Evolutionary conservation across 2,888 invertebrate species (phyloP).

Genomic region (Dinocampus coccinellae): DNA sequence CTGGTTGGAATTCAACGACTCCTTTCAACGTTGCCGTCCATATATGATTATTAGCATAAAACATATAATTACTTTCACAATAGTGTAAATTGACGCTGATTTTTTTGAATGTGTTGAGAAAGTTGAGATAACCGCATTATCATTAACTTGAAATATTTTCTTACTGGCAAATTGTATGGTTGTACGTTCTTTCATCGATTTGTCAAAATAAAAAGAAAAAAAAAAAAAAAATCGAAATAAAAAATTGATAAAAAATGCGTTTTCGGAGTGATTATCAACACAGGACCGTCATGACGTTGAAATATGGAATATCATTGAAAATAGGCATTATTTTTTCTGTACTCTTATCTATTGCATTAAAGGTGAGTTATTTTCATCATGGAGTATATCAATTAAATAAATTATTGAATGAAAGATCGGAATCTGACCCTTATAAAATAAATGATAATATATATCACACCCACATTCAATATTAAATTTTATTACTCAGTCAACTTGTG

Average conservation of each 20-base stretch:
- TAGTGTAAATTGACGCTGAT: not conserved
- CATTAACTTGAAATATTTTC: not conserved
- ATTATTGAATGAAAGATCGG: too few relatives aligned
- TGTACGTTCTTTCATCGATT: not conserved
- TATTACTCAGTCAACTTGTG: not conserved
- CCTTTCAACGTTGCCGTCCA: not conserved
- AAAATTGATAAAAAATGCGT: not conserved
- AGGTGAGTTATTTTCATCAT: slow-evolving; percentile 15
- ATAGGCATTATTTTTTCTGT: not conserved
- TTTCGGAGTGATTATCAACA: not conserved
- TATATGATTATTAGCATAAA: not conserved
- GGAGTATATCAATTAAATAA: not conserved
- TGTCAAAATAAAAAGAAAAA: not conserved
- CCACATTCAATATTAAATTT: slow-evolving; percentile 18
- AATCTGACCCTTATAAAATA: too few relatives aligned
- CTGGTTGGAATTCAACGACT: not conserved
- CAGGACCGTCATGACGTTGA: not conserved
- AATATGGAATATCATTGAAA: slow-evolving; percentile 19
- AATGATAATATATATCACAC: slow-evolving; percentile 12
- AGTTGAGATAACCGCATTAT: not conserved
- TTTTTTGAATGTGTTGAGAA: not conserved
- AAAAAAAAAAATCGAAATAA: not conserved
- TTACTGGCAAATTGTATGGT: not conserved
- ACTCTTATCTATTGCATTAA: slow-evolving; percentile 11
- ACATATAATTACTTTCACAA: not conserved